Conservation (phyloP, 2,888 invertebrate genomes). For the Cryptus armator region DNA sequence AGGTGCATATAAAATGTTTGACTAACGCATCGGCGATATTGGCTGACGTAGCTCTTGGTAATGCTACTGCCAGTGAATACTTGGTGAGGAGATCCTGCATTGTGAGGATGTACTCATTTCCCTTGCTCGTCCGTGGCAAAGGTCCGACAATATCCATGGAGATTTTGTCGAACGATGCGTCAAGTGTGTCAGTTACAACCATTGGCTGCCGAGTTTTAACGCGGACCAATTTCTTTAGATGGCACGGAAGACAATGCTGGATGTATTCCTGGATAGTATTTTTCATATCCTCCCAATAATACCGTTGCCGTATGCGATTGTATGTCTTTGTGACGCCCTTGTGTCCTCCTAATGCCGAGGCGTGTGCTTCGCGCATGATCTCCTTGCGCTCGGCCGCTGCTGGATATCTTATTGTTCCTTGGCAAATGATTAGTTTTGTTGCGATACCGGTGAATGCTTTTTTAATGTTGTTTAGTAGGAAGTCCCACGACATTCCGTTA, state of each 20-base stretch:
- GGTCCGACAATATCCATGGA: too few species aligned
- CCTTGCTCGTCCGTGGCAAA: too few species aligned
- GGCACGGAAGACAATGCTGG: slow-evolving; percentile 45
- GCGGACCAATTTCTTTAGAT: slow-evolving; percentile 66
- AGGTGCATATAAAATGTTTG: too few species aligned
- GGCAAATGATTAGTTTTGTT: not conserved
- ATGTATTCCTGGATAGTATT: not conserved
- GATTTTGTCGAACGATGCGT: slow-evolving; percentile 61
- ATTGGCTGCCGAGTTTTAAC: slow-evolving; percentile 63
- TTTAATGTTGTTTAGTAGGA: not conserved
- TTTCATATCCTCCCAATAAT: slow-evolving; percentile 22
- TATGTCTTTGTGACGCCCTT: too few species aligned
- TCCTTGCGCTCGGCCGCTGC: not conserved
- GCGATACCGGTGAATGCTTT: not conserved
- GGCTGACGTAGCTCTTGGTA: too few species aligned
- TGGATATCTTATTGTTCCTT: not conserved
- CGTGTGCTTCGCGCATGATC: slow-evolving; percentile 2
- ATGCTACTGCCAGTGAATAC: too few species aligned
- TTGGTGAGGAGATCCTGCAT: too few species aligned
- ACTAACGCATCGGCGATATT: too few species aligned
- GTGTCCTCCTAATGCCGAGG: too few species aligned
- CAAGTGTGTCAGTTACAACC: slow-evolving; percentile 68
- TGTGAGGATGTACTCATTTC: too few species aligned
- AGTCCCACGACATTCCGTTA: not conserved
- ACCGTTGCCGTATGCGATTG: not conserved